Base-by-base conservation (phyloP, 1,140 invertebrate species). In the Phthorimaea operculella region DNA sequence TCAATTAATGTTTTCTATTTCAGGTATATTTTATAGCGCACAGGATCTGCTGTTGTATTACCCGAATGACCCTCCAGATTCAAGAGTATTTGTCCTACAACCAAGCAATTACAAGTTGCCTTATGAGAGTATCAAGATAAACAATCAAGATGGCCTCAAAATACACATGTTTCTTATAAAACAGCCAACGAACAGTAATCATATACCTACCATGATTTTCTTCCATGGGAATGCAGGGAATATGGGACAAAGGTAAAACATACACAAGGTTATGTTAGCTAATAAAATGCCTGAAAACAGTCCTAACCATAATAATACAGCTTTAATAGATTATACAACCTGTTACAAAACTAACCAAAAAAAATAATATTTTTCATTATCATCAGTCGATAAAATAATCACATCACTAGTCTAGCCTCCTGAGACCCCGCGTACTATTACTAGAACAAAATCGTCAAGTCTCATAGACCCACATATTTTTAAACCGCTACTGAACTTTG, bases 201-300 rank as follows among this genome's bases (percentile, higher is more conserved):
- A 88, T 42, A 88, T 87, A 49, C 93, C 94, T 1, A 97, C 96
- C 1, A 84, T 98, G 63, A 81, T 98, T 14, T 98, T 94, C 86
- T 91, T 98, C 51, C 96, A 98, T 88, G 96, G 96, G 8, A 98
- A 98, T 90, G 96, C 96, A 57, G 96, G 96, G 14, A 98, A 98
- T 78, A 95, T 98, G 88, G 96, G 96, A 0, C 96, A 98, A 76
- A 90, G 93, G 92, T 94, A 63, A 28, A 28, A 28, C 21, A 28
- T 28, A 50, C 4, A 51, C 11, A 18, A 34, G 47, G 36, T 56
- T 39, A 12, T 39, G 8, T 9, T 1, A 39, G 36, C 1, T 39
- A 39, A 39, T 9, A 28, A 2, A 28, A 28, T 28, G 21, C 21
- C 21, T n/a, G n/a, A n/a, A n/a, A n/a, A 28, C 21, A 28, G 21